Percentiles rank a stretch among this genome's conserved stretches.
Evolutionary conservation across 2,888 invertebrate genomes (phyloP).

Genomic region (Pilophorus perplexus): DNA sequence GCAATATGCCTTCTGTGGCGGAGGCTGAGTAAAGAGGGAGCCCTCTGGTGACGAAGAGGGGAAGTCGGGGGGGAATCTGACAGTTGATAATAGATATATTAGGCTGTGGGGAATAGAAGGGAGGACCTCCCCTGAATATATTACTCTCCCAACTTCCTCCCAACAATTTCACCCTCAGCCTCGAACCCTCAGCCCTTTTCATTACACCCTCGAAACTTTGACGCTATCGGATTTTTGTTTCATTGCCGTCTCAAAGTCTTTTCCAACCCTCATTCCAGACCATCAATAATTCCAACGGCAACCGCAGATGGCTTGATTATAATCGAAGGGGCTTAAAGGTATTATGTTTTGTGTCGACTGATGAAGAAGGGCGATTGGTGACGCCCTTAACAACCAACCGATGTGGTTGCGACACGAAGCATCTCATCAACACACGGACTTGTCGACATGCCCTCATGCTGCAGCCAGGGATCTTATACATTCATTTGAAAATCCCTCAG

Average conservation of each 20-base stretch:
- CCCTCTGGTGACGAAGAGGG: too few species aligned
- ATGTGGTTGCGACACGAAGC: too few species aligned
- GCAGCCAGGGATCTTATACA: too few species aligned
- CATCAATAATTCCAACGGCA: background rate
- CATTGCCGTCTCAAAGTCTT: background rate
- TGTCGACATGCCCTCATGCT: too few species aligned
- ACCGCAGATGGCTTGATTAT: constrained; percentile 7
- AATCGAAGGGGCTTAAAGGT: constrained; percentile 11
- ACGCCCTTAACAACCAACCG: background rate
- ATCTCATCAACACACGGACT: too few species aligned
- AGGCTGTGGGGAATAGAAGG: background rate
- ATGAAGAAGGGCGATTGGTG: constrained; percentile 2
- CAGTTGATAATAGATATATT: constrained; percentile 36
- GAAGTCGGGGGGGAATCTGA: constrained; percentile 6
- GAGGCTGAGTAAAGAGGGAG: too few species aligned
- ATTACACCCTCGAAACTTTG: constrained; percentile 12
- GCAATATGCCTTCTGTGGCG: background rate
- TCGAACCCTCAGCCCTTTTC: background rate
- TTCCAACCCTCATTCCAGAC: background rate
- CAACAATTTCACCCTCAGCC: too few species aligned
- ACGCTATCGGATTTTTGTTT: constrained; percentile 2
- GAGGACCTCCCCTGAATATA: constrained; percentile 20
- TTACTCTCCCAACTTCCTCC: too few species aligned
- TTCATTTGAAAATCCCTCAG: too few species aligned
- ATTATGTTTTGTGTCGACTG: background rate